Percentiles rank a stretch among this genome's conserved stretches.
phyloP scores from a whole-genome alignment of 2,113 vertebrate species.

The Gymnogyps californianus region DNA sequence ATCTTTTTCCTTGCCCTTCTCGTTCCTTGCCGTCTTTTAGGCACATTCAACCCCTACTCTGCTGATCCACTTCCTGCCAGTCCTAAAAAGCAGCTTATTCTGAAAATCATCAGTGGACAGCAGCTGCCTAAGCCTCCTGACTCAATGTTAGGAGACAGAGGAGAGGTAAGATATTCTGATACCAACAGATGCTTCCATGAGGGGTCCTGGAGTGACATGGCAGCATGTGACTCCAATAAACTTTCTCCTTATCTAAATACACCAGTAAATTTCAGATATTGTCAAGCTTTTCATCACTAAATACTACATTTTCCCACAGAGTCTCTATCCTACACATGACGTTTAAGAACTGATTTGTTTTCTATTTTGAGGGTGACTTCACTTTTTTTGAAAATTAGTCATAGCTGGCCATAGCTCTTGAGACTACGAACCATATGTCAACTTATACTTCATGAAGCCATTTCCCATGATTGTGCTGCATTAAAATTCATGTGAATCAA shows the following conservation, averaged over 20 bases:
- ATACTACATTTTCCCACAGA: background rate
- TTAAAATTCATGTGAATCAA: background rate
- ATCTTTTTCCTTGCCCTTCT: background rate
- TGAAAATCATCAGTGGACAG: slow-evolving; percentile 98
- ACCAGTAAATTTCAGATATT: background rate
- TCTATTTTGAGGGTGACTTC: background rate
- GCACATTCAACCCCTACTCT: slow-evolving; percentile 91
- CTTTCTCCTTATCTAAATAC: background rate
- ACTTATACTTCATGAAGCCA: background rate
- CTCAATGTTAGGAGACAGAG: slow-evolving; percentile 95
- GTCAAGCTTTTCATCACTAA: background rate
- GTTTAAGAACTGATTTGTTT: background rate
- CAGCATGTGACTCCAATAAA: background rate
- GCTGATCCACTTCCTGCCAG: slow-evolving; percentile 92
- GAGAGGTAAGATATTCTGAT: slow-evolving; percentile 81
- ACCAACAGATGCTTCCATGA: background rate
- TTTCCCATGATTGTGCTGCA: background rate
- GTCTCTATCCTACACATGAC: accelerated
- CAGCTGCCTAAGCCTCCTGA: slow-evolving; percentile 97
- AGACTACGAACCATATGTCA: background rate
- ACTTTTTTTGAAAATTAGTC: background rate
- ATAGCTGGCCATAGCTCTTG: background rate
- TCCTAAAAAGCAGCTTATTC: slow-evolving; percentile 93
- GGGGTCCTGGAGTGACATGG: background rate
- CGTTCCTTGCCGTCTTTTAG: slow-evolving; percentile 63